Conservation (phyloP, 2,113 vertebrate species). For the Edolisoma coerulescens region DNA sequence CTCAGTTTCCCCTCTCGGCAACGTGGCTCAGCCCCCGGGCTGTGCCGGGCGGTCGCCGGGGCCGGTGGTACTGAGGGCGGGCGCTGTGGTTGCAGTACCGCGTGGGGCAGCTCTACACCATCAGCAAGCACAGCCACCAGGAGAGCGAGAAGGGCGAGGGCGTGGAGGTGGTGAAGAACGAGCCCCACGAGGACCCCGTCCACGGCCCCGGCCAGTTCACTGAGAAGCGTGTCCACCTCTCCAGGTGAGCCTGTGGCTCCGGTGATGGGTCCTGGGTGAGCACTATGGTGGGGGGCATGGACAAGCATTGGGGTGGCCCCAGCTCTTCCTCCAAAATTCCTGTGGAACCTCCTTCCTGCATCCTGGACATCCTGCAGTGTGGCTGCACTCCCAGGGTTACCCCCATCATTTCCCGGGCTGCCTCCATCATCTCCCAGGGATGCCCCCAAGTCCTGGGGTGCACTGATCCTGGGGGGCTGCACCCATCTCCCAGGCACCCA, state of each 20-base stretch:
- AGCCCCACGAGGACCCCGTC: slow-evolving; percentile 78
- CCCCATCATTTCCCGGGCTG: not conserved
- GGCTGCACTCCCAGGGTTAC: not conserved
- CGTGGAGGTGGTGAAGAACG: slow-evolving; percentile 86
- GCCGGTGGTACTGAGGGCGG: not conserved
- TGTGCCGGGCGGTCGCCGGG: not conserved
- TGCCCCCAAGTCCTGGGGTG: not conserved
- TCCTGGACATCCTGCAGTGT: not conserved
- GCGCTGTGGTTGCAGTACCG: slow-evolving; percentile 68
- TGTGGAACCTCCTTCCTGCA: rapidly evolving
- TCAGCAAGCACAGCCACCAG: slow-evolving; percentile 91
- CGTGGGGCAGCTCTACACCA: slow-evolving; percentile 92
- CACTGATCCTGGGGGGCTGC: too few relatives aligned
- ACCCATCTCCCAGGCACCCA: not conserved
- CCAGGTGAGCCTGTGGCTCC: slow-evolving; percentile 69
- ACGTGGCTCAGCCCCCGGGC: not conserved
- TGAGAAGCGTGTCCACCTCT: slow-evolving; percentile 88
- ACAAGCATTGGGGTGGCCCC: not conserved
- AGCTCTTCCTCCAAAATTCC: not conserved
- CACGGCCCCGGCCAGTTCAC: slow-evolving; percentile 85
- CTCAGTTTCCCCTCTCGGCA: not conserved
- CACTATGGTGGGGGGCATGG: rapidly evolving
- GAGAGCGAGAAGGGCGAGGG: slow-evolving; percentile 88
- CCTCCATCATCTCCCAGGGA: not conserved
- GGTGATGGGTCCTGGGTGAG: not conserved